These are phyloP conservation scores for Maniola hyperantus DNA, from an alignment of 2,888 invertebrate genomes.

Conservation along the genomic window DNA sequence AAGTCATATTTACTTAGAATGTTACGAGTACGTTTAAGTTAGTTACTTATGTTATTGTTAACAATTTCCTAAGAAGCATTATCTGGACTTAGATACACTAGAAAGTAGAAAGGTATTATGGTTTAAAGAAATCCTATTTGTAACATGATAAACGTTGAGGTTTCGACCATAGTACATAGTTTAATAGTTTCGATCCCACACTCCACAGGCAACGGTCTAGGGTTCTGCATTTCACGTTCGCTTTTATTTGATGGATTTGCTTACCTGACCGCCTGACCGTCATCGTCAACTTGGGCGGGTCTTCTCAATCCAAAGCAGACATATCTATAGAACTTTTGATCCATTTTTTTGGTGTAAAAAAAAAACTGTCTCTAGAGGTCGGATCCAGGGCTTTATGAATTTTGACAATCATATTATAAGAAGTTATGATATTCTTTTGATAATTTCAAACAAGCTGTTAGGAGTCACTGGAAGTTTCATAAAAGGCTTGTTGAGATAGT, in stretches of 20 bases:
- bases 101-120: background rate
- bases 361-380: conserved; percentile 17
- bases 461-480: background rate
- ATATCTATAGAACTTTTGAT: conserved; percentile 34
- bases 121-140: conserved; percentile 15
- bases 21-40: conserved; percentile 9
- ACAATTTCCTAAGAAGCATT: conserved; percentile 15
- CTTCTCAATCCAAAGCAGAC: conserved; percentile 35
- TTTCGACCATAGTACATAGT: background rate
- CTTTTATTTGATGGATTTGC: background rate
- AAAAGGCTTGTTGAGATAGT: background rate
- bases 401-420: conserved; percentile 12
- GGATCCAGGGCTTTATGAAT: conserved; percentile 2
- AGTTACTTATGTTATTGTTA: conserved; percentile 19
- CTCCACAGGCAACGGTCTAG: background rate
- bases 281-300: conserved; percentile 28
- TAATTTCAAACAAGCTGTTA: conserved; percentile 1
- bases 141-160: conserved; percentile 3
- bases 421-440: background rate
- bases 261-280: too few species aligned
- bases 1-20: background rate
- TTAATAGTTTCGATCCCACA: too few species aligned
- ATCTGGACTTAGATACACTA: conserved; percentile 3
- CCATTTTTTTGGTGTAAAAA: conserved; percentile 18
- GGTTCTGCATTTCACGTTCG: background rate